Evolutionary conservation across 2,113 vertebrate genomes (phyloP).

Genomic region (Butorides virescens): DNA sequence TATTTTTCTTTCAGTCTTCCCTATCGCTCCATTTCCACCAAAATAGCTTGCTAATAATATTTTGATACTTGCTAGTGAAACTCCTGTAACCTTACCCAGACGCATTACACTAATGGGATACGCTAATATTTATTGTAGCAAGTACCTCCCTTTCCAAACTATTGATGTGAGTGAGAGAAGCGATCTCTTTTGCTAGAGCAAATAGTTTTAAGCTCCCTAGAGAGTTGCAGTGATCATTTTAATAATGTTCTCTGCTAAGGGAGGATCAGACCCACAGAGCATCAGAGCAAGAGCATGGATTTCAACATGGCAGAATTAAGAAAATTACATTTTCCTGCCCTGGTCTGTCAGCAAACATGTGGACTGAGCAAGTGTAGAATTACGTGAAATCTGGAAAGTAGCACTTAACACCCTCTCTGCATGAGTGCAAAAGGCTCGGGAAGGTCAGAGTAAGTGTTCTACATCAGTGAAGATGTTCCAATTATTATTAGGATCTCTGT

Average conservation of each 20-base stretch:
- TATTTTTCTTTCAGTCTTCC: neutral
- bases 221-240: neutral
- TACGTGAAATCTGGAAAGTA: neutral
- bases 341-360: neutral
- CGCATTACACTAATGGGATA: neutral
- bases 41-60: neutral
- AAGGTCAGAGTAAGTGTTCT: neutral
- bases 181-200: neutral
- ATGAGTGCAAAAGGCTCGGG: neutral
- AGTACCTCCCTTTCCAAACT: neutral
- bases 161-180: neutral
- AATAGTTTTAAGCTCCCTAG: neutral
- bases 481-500: neutral
- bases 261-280: neutral
- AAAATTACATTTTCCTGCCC: neutral
- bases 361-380: neutral
- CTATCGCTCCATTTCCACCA: neutral
- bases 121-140: neutral
- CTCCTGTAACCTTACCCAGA: neutral
- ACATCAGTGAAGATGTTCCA: neutral
- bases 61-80: neutral
- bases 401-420: neutral
- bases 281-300: neutral
- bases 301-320: neutral
- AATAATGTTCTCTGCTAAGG: neutral